Base-by-base conservation (phyloP, 2,113 vertebrate genomes). In the Platycercus adscitus region DNA sequence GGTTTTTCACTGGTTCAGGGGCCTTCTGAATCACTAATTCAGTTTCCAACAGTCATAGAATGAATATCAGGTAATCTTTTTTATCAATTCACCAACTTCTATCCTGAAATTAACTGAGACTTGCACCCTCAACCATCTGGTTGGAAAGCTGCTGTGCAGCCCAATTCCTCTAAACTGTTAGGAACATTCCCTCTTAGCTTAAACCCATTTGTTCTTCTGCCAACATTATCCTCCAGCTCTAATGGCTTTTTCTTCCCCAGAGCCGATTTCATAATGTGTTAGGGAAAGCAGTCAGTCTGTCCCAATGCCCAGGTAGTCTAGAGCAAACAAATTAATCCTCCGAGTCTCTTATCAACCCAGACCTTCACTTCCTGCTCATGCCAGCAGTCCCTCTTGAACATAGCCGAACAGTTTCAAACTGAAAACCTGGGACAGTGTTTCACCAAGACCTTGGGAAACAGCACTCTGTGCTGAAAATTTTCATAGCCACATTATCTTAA, bases 171-270 rank as follows among this genome's bases (percentile, higher is more conserved):
- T 72, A 86, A 81, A 65, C 63, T 13, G 7, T 64, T n/a, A 71
- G 52, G 56, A 92, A 70, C 33, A 13, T 25, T 84, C 84, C 68
- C n/a, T 93, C 60, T 83, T 81, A 93, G 37, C 13, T 91, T 89
- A 84, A 93, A 91, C 21, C 24, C 47, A 89, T 92, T 95, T 93
- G 56, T 47, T 87, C 47, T 81, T 92, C 81, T 87, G 86, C 81
- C 65, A 95, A 37, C 61, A 72, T 44, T 64, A 85, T 53, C n/a
- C 35, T 81, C 65, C 44, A 79, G 17, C 56, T n/a, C 73, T 87
- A 93, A 89, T 72, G 70, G 73, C 39, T 81, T 92, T 85, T 86
- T 89, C 77, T 75, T 92, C 39, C 63, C 56, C 81, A 86, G 35
- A 92, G 39, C 0, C 0, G 77, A 79, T 76, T 92, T 87, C 19